A percentile compares a stretch with the other conserved stretches of the same genome.
phyloP scores from a whole-genome alignment of 1,140 invertebrate species.

The Sinonovacula constricta region DNA sequence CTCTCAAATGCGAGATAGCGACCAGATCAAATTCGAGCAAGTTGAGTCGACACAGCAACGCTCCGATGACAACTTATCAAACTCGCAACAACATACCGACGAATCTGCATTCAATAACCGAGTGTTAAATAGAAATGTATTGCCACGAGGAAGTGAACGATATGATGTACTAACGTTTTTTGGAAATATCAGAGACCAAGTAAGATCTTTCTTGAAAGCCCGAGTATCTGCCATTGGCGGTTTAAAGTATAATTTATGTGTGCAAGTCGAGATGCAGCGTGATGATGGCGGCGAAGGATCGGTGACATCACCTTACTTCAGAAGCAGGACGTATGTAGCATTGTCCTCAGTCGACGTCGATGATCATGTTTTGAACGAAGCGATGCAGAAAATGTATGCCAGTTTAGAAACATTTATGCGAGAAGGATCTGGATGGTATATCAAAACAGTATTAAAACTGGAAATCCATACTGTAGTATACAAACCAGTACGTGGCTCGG shows the following conservation, averaged over 20 bases:
- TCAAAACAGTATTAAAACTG: slow-evolving; percentile 10
- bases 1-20: no score
- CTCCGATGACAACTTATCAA: no score
- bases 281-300: not conserved
- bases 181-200: slow-evolving; percentile 9
- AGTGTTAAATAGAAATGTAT: not conserved
- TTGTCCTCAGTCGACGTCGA: not conserved
- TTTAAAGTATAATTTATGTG: slow-evolving; percentile 8
- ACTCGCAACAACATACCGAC: no score
- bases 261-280: slow-evolving; percentile 17
- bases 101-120: slow-evolving; percentile 6
- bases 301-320: slow-evolving; percentile 5
- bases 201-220: not conserved
- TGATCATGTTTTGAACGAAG: slow-evolving; percentile 26
- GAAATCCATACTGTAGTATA: slow-evolving; percentile 2
- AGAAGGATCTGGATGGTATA: slow-evolving; percentile 6
- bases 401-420: no score
- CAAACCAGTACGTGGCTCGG: slow-evolving; percentile 3
- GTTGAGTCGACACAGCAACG: not conserved
- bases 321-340: slow-evolving; percentile 12
- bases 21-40: not conserved
- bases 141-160: not conserved
- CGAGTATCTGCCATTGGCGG: not conserved
- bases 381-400: no score
- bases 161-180: slow-evolving; percentile 14